A percentile compares a stretch with the other conserved stretches of the same genome.
These are phyloP conservation scores for Periparus ater DNA, from an alignment of 2,797 vertebrate species.

Conservation along the genomic window DNA sequence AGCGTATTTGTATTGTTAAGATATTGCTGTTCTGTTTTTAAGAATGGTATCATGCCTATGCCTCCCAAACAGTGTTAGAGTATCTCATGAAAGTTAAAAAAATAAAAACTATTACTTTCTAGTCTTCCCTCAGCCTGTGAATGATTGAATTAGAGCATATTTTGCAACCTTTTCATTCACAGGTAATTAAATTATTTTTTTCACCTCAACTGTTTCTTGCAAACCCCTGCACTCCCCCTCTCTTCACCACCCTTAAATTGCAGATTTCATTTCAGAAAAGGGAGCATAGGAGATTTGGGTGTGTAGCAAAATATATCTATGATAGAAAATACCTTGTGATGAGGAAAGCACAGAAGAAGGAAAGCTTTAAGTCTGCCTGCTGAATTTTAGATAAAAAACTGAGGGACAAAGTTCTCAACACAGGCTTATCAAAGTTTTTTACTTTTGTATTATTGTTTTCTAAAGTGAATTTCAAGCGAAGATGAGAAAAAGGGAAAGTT, in stretches of 20 bases:
- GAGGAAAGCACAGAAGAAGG: not conserved
- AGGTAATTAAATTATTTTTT: not conserved
- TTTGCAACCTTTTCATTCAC: not conserved
- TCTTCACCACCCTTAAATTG: not conserved
- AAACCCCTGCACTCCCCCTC: fast-evolving
- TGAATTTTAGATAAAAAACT: not conserved
- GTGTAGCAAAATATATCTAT: not conserved
- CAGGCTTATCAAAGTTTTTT: not conserved
- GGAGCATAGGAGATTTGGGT: not conserved
- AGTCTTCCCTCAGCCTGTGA: not conserved
- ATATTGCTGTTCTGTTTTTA: not conserved
- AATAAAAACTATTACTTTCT: not conserved
- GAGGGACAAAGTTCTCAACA: not conserved
- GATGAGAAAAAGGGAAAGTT: not conserved
- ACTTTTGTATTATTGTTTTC: not conserved
- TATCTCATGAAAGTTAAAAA: not conserved
- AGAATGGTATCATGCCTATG: not conserved
- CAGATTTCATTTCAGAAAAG: not conserved
- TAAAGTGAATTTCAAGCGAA: not conserved
- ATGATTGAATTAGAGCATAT: not conserved
- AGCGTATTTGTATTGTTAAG: not conserved
- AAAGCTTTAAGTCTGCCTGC: not conserved
- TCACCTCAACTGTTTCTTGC: not conserved
- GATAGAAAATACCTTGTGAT: not conserved
- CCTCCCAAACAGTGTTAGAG: not conserved